Base-by-base conservation (phyloP, 2,113 vertebrate species). In the Nannobrachium achirus region DNA sequence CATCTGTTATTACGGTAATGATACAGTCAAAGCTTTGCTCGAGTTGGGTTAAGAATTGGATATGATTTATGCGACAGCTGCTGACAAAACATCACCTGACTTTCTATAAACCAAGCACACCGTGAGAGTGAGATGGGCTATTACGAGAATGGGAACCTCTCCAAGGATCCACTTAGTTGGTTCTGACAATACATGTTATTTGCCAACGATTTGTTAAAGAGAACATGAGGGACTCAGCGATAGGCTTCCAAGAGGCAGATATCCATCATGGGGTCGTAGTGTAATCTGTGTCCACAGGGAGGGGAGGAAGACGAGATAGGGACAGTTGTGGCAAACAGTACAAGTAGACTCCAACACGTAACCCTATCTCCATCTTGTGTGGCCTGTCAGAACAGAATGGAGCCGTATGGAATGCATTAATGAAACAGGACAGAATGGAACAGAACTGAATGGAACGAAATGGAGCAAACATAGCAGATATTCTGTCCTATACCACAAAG, bases 11-110 rank as follows among this genome's bases (percentile, higher is more conserved):
- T 45, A 19, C 58, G 7, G 16, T 20, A 14, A 63, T 52, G 8
- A 42, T 8, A 44, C 6, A 1, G 33, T 15, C 39, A 69, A 33
- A 20, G 69, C 63, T 56, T 33, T 40, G 41, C 56, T 65, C 2
- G n/a, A 58, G 46, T 33, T 33, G 57, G 69, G 16, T 40, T n/a
- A 10, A 61, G 58, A 57, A 6, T 41, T 66, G 45, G 7, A 52
- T 62, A 64, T 58, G 33, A 61, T 65, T 9, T 11, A n/a, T 25
- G 10, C 20, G 69, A 67, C 69, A 75, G 61, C 48, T n/a, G 40
- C 44, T 16, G 55, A 68, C 55, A 18, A 46, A 8, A 66, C 15
- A 20, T 2, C 8, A 9, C 16, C 4, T 2, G 0, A 59, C 45
- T 53, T 50, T 66, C 7, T 49, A 41, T 44, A 33, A 33, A 33